These are phyloP conservation scores for Pleuronectes platessa DNA, from an alignment of 2,113 vertebrate species.

Conservation along the genomic window DNA sequence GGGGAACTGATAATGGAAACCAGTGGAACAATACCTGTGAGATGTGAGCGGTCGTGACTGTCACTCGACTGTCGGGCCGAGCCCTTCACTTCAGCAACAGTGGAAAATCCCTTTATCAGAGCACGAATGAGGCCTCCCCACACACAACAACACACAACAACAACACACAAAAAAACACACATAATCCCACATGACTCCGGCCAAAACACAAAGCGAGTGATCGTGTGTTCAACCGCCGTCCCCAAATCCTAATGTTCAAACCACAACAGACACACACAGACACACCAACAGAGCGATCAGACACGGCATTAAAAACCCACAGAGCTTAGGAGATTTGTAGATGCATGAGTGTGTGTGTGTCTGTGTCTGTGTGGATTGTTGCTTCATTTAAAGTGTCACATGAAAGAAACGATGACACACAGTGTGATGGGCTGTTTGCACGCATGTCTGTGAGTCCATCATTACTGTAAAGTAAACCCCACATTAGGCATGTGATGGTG, in stretches of 20 bases:
- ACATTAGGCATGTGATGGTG: not conserved
- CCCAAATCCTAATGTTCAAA: conserved; percentile 13
- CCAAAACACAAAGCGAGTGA: conserved; percentile 27
- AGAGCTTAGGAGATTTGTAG: not conserved
- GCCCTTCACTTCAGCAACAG: conserved; percentile 3
- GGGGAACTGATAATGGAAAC: conserved; percentile 29
- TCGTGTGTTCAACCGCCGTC: not conserved
- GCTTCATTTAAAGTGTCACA: too few species aligned
- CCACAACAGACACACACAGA: not conserved
- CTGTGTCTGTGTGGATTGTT: not conserved
- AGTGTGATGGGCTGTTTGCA: not conserved
- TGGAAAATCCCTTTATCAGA: conserved; percentile 55
- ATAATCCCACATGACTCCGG: not conserved
- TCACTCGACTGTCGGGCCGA: not conserved
- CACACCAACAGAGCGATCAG: not conserved
- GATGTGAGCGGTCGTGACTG: conserved; percentile 3
- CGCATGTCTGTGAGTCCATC: conserved; percentile 10
- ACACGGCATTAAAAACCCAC: not conserved
- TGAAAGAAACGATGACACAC: not conserved
- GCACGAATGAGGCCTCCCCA: not conserved
- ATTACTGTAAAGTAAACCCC: conserved; percentile 7
- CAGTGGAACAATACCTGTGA: conserved; percentile 50
- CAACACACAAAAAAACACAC: conserved; percentile 13
- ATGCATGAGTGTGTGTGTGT: not conserved
- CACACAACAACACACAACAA: not conserved